phyloP scores from a whole-genome alignment of 2,113 vertebrate genomes.

The Rana temporaria region DNA sequence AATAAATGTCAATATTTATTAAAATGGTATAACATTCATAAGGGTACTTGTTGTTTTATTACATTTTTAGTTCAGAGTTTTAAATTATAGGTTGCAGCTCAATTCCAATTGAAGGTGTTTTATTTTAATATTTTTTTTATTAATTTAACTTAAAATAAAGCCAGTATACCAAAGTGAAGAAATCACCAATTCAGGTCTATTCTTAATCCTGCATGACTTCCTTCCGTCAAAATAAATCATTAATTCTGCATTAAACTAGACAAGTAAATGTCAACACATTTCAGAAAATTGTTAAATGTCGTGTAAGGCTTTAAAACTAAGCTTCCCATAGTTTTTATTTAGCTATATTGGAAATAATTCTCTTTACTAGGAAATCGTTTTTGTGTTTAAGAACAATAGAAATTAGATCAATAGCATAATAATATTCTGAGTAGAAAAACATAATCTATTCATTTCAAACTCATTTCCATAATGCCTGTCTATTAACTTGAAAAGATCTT shows the following conservation, averaged over 20 bases:
- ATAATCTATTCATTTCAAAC: no score
- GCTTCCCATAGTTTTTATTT: background rate
- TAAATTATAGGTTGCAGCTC: background rate
- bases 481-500: no score
- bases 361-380: no score
- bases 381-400: no score
- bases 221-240: background rate
- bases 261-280: slow-evolving; percentile 30
- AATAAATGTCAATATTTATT: slow-evolving; percentile 1
- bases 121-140: background rate
- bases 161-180: background rate
- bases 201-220: background rate
- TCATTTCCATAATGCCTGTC: no score
- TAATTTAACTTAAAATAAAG: background rate
- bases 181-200: background rate
- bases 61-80: background rate
- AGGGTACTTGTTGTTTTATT: background rate
- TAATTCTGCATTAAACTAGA: slow-evolving; percentile 11
- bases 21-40: background rate
- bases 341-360: background rate
- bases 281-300: slow-evolving; percentile 3
- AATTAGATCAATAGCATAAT: no score
- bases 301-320: background rate
- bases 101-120: background rate
- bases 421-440: no score